Base-by-base conservation (phyloP, 2,113 vertebrate species). In the Pterocles gutturalis region DNA sequence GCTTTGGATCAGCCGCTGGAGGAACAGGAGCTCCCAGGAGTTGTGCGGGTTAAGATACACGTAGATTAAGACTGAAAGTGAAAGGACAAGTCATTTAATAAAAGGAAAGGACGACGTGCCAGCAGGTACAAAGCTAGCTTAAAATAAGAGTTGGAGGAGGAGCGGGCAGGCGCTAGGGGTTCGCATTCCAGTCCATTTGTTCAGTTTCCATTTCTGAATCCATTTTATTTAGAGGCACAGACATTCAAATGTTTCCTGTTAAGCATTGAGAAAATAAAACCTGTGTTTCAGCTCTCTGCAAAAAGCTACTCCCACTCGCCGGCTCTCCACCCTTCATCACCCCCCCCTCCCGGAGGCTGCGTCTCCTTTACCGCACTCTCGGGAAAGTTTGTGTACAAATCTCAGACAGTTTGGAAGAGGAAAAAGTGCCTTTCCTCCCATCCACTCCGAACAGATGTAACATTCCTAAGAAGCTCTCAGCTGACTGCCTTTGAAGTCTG, bases 401-500 rank as follows among this genome's bases (percentile, higher is more conserved):
- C 86, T 93, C 55, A 70, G 94, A 51, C 66, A 18, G 22, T 89
- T 55, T 58, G 61, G 45, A 72, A 75, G 46, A 71, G 43, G 53
- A 38, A 83, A 43, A 87, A 93, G 49, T 31, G 53, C 41, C 36
- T 83, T 45, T 20, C 25, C 71, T 81, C 17, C 16, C 2, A 49
- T 53, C 41, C 55, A 71, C 78, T 93, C 87, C 58, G 66, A 95
- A 66, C 94, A 97, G 88, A 95, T 93, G 61, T 55, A 71, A 73
- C 61, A 69, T 80, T 92, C 96, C 87, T 83, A 65, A 76, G 91
- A 75, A 96, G 76, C n/a, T 94, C 84, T 95, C 85, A 89, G 78
- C 67, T 94, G 75, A 88, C 66, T 26, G 58, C 55, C 92, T 98
- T 97, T 97, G 94, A 98, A 97, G 95, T 95, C 87, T 75, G 18